Evolutionary conservation across 1,140 invertebrate species (phyloP).

Genomic region (Zophobas atratus): DNA sequence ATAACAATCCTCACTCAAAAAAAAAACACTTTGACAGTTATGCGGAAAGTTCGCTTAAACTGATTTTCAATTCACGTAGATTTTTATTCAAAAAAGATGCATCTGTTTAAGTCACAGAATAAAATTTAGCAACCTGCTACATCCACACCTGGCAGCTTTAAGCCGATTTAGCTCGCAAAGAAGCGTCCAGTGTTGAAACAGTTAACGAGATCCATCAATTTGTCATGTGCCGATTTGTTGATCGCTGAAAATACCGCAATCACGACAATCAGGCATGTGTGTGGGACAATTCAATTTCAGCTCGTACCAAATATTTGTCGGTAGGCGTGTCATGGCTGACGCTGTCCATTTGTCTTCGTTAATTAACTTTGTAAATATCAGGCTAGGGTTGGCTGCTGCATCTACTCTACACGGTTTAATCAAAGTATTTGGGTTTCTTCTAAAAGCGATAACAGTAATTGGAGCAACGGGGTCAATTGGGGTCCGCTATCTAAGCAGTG

Average conservation of each 20-base stretch:
- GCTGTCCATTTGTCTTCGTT: slow-evolving; percentile 31
- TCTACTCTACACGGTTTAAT: slow-evolving; percentile 18
- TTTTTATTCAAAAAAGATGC: too few relatives aligned
- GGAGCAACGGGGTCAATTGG: too few relatives aligned
- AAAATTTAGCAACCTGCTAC: too few relatives aligned
- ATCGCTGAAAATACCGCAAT: slow-evolving; percentile 26
- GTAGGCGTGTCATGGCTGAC: slow-evolving; percentile 29
- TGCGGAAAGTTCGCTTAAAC: too few relatives aligned
- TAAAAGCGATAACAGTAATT: neutral
- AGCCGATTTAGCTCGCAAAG: neutral
- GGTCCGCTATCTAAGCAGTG: neutral
- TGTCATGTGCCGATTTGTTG: slow-evolving; percentile 16
- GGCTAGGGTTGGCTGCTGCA: slow-evolving; percentile 31
- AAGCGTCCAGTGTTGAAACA: slow-evolving; percentile 1
- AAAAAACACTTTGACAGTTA: too few relatives aligned
- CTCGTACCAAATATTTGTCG: slow-evolving; percentile 12
- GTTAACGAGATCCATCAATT: slow-evolving; percentile 15
- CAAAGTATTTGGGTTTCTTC: slow-evolving; percentile 8
- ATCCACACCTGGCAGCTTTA: too few relatives aligned
- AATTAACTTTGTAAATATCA: slow-evolving; percentile 42
- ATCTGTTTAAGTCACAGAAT: too few relatives aligned
- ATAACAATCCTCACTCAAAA: too few relatives aligned
- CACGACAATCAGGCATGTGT: slow-evolving; percentile 22
- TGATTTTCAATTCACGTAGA: too few relatives aligned
- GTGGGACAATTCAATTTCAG: slow-evolving; percentile 26